Evolutionary conservation across 2,888 invertebrate species (phyloP), one percentile per base, ranked within the genome.

Genomic region (Argyra leucocephala): DNA sequence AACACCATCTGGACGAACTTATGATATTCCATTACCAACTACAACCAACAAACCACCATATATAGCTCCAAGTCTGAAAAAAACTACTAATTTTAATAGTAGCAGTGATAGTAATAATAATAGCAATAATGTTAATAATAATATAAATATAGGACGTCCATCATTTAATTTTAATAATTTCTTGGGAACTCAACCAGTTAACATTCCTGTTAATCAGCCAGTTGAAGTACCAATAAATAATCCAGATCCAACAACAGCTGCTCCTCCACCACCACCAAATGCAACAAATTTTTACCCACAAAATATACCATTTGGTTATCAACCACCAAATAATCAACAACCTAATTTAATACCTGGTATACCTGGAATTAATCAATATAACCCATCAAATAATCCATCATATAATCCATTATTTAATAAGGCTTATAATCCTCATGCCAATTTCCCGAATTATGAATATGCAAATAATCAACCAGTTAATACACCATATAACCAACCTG

Each of bases 21-120:
- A 74, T 66, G 75, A 77, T 59, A 73, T 75, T 67, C 76, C 76
- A 36, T 68, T 74, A 58, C 73, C 72, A 61, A 76, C 76, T 63
- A 72, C 72, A 67, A 74, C 74, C 5, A 70, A 70, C n/a, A 71
- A 69, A 26, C 72, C 72, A 66, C 77, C 78, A 24, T 78, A 78
- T 67, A 69, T 78, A 64, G 79, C 78, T 3, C 78, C 78, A 36
- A 70, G 73, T 23, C 67, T 77, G 21, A 71, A 72, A 22, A 74
- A 66, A 57, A 22, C 31, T 31, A 48, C 1, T 48, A 48, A 48
- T 5, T 48, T 48, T 48, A 48, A 48, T 48, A 48, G 48, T 15
- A 48, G 48, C 18, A 48, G 48, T 48, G 48, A 48, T 48, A 48
- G 48, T 48, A 48, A 48, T 48, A 48, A 48, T 15, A 48, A 48